Evolutionary conservation across 2,113 vertebrate genomes (phyloP).

Genomic region (Aegithalos caudatus): DNA sequence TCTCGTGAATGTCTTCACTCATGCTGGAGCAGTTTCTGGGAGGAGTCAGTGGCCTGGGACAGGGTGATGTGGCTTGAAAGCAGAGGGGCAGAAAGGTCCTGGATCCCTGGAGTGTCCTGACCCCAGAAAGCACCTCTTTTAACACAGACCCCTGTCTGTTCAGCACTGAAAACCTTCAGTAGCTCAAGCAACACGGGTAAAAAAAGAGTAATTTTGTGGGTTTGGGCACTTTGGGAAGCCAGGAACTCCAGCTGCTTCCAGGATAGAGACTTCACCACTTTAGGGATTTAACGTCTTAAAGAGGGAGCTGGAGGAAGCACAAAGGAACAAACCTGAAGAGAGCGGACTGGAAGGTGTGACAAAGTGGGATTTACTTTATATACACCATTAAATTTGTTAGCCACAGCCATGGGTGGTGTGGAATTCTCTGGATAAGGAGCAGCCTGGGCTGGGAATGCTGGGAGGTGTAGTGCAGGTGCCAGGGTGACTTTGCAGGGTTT

Average conservation of each 20-base stretch:
- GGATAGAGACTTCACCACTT: background rate
- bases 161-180: background rate
- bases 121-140: background rate
- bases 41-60: background rate
- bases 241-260: background rate
- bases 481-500: background rate
- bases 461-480: background rate
- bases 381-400: background rate
- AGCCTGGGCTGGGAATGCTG: background rate
- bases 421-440: background rate
- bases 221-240: background rate
- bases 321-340: background rate
- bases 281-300: background rate
- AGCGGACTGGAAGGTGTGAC: background rate
- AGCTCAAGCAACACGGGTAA: background rate
- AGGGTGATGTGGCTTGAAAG: background rate
- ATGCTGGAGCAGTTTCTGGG: background rate
- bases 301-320: background rate
- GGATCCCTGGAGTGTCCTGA: background rate
- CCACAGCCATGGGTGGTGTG: accelerated
- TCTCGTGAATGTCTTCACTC: background rate
- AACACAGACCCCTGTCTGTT: background rate
- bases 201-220: background rate
- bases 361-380: background rate
- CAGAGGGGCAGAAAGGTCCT: background rate